Percentiles rank a stretch among this genome's conserved stretches.
phyloP scores from a whole-genome alignment of 2,888 invertebrate genomes.

The Netelia fuscicornis region DNA sequence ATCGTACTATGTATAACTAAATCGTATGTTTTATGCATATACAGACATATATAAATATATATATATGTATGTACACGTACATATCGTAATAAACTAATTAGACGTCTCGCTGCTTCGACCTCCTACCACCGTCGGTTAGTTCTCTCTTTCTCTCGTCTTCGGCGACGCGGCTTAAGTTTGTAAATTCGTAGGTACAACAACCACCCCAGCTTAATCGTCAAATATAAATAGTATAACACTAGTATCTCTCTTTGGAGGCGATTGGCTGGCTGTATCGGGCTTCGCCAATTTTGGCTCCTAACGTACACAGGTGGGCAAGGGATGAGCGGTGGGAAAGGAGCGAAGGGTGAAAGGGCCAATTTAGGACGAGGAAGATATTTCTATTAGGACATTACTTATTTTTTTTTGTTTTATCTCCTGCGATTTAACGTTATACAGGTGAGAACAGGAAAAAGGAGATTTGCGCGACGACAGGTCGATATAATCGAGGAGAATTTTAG shows the following conservation, averaged over 20 bases:
- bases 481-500: too few species aligned
- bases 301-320: constrained; percentile 14
- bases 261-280: constrained; percentile 70
- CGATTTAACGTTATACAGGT: neutral
- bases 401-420: neutral
- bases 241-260: constrained; percentile 78
- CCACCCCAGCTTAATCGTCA: constrained; percentile 49
- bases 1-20: constrained; percentile 3
- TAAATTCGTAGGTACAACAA: constrained; percentile 51
- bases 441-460: neutral
- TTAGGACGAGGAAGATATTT: constrained; percentile 38
- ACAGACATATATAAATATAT: constrained; percentile 1
- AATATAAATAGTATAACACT: constrained; percentile 77
- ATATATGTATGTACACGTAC: constrained; percentile 23
- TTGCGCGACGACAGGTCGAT: neutral
- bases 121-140: constrained; percentile 32
- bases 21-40: neutral
- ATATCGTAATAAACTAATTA: constrained; percentile 43
- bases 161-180: constrained; percentile 18
- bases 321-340: constrained; percentile 59
- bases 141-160: constrained; percentile 28
- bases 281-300: constrained; percentile 71
- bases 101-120: constrained; percentile 48
- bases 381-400: constrained; percentile 9
- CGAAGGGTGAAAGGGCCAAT: constrained; percentile 27